phyloP scores from a whole-genome alignment of 1,140 invertebrate genomes.

The Globodera ellingtonae region DNA sequence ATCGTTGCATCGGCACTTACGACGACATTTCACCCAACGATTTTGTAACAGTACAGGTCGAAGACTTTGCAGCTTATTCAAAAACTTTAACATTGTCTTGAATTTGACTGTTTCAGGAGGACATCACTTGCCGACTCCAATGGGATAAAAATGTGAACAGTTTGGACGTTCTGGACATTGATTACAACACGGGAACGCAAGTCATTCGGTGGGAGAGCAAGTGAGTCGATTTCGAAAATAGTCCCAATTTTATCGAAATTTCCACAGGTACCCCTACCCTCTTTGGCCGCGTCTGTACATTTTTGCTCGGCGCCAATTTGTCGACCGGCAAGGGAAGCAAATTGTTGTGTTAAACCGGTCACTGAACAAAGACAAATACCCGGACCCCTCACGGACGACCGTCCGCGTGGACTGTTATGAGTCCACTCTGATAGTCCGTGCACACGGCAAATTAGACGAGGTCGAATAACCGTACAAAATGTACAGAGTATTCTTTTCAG shows the following conservation, averaged over 20 bases:
- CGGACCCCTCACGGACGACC: slow-evolving; percentile 31
- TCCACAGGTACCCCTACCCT: slow-evolving; percentile 55
- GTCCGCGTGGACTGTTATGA: slow-evolving; percentile 55
- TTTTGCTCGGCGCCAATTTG: slow-evolving; percentile 37
- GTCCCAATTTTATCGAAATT: slow-evolving; percentile 36
- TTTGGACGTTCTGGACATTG: slow-evolving; percentile 51
- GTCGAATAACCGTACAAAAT: slow-evolving; percentile 8
- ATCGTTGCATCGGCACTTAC: slow-evolving; percentile 45
- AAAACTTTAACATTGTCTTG: background rate
- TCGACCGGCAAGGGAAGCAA: slow-evolving; percentile 41
- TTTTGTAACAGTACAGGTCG: slow-evolving; percentile 46
- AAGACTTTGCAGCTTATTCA: background rate
- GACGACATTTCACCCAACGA: slow-evolving; percentile 44
- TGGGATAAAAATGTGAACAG: slow-evolving; percentile 59
- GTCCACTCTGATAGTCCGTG: slow-evolving; percentile 52
- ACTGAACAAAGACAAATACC: slow-evolving; percentile 32
- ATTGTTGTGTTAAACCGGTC: slow-evolving; percentile 47
- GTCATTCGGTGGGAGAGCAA: slow-evolving; percentile 24
- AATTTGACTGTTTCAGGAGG: slow-evolving; percentile 38
- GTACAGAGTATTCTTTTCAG: slow-evolving; percentile 47
- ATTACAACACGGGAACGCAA: slow-evolving; percentile 38
- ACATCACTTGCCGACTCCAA: slow-evolving; percentile 50
- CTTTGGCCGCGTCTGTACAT: slow-evolving; percentile 55
- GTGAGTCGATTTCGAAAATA: slow-evolving; percentile 20
- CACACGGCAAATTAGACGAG: slow-evolving; percentile 53